Evolutionary conservation across 2,113 vertebrate species (phyloP), one percentile per base, ranked within the genome.

Genomic region (Ivindomyrus marchei): DNA sequence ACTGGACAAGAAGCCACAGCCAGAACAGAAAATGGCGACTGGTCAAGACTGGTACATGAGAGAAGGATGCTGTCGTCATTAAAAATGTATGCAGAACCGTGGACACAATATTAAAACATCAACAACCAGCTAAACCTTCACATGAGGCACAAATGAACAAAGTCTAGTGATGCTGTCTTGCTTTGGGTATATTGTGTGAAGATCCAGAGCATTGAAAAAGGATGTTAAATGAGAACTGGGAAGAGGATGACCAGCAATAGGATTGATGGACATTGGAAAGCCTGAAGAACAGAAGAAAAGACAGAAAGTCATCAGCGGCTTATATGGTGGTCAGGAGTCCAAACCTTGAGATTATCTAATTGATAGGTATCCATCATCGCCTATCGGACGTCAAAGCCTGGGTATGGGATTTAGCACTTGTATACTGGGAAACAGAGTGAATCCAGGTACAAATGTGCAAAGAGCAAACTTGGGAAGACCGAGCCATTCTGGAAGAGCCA

Each of bases 401-500:
- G 13, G 31, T 77, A 77, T 31, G 39, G 39, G 21, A 24, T 84
- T 84, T 84, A 45, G 36, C 80, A 45, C 6, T 46, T 21, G 42
- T 85, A 46, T 85, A 11, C 19, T n/a, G 45, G 45, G 45, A 85
- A 85, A n/a, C 3, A 1, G 47, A 36, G 49, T 47, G 31, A 13
- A 19, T 86, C 15, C 46, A 90, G 27, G 21, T 39, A 46, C 39
- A 85, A 56, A 87, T 77, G 53, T 88, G 21, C 74, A 80, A 91
- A 47, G 45, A 47, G 21, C 80, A 49, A 36, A 85, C 47, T 27
- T 36, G 49, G 84, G 45, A 80, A 70, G 58, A 87, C 80, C 15
- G 52, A 47, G 85, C 27, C 85, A 88, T 42, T 89, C 88, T 89
- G 86, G 88, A 46, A 86, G 83, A 80, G 88, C 80, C 53, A 49